phyloP scores from a whole-genome alignment of 2,797 vertebrate genomes.

The Etheostoma nigrum region DNA sequence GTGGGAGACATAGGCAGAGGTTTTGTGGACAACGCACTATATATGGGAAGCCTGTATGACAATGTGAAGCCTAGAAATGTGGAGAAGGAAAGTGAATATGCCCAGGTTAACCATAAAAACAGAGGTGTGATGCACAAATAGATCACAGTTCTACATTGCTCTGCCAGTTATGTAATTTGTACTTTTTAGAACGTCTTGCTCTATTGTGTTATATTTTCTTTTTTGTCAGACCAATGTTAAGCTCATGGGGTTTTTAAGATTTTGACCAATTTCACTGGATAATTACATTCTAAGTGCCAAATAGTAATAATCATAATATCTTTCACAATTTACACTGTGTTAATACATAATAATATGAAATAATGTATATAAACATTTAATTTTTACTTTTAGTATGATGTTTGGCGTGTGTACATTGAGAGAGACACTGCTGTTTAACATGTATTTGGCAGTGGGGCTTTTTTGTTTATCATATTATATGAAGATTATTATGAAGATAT shows the following conservation, averaged over 20 bases:
- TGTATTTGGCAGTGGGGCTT: not conserved
- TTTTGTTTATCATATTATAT: not conserved
- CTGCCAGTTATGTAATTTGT: no score
- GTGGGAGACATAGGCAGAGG: not conserved
- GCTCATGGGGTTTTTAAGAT: not conserved
- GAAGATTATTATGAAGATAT: not conserved
- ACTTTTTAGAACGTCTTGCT: not conserved
- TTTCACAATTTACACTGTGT: not conserved
- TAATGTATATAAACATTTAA: not conserved
- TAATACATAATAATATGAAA: not conserved
- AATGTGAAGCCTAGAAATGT: not conserved
- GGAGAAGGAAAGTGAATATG: constrained; percentile 34
- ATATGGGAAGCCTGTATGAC: constrained; percentile 9
- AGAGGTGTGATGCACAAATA: not conserved
- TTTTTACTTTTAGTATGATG: not conserved
- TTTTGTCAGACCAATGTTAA: not conserved
- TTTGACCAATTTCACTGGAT: not conserved
- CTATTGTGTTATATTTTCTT: not conserved
- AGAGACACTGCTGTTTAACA: not conserved
- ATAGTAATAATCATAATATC: not conserved
- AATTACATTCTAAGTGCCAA: not conserved
- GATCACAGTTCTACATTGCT: not conserved
- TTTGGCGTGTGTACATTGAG: not conserved
- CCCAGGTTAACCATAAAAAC: constrained; percentile 25
- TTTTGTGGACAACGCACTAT: not conserved